Evolutionary conservation across 2,888 invertebrate genomes (phyloP).

Genomic region (Fabriciana adippe): DNA sequence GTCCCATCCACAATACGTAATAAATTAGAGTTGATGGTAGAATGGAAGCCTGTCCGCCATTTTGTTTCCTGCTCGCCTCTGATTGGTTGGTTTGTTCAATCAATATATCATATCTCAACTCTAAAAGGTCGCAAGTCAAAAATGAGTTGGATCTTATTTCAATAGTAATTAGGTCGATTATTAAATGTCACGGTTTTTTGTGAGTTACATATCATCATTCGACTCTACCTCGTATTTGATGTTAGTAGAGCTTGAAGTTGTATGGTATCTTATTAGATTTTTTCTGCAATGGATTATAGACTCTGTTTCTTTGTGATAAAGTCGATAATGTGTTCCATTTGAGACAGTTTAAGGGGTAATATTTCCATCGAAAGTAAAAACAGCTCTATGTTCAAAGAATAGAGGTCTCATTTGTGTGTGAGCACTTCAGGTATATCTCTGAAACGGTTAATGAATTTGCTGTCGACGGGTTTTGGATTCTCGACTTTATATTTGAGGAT

Average conservation of each 20-base stretch:
- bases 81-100: constrained; percentile 70
- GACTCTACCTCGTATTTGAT: neutral
- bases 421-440: constrained; percentile 1
- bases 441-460: constrained; percentile 29
- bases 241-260: neutral
- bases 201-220: neutral
- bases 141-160: neutral
- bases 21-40: constrained; percentile 70
- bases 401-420: constrained; percentile 20
- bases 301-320: neutral
- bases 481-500: neutral
- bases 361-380: constrained; percentile 19
- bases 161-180: neutral
- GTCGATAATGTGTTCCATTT: neutral
- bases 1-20: constrained; percentile 76
- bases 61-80: constrained; percentile 53
- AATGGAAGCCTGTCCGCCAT: constrained; percentile 74
- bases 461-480: neutral
- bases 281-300: neutral
- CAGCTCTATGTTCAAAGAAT: neutral
- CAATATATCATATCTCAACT: constrained; percentile 56
- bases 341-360: neutral
- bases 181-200: neutral
- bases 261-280: neutral
- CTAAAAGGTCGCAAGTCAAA: constrained; percentile 43